A percentile compares a stretch with the other conserved stretches of the same genome.
Conservation (phyloP, 2,113 vertebrate genomes). For the Serinus canaria region DNA sequence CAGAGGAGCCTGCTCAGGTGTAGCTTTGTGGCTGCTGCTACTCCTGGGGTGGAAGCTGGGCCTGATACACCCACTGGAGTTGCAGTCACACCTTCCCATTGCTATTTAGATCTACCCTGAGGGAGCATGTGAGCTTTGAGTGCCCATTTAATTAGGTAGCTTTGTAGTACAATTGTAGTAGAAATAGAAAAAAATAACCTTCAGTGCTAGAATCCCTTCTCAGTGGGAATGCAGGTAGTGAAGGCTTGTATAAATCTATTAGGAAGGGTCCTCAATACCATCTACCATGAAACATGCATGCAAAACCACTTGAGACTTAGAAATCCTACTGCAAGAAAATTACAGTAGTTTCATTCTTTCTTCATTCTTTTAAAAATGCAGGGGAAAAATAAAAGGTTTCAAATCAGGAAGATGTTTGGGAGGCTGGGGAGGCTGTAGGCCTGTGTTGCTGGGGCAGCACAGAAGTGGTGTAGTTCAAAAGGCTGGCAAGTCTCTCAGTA, state of each 20-base stretch:
- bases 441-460: not conserved
- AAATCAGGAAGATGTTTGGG: not conserved
- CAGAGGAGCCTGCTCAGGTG: not conserved
- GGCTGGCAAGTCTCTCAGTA: not conserved
- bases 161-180: not conserved
- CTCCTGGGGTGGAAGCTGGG: not conserved
- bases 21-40: not conserved
- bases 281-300: not conserved
- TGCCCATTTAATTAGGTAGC: slow-evolving; percentile 37
- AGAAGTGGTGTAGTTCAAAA: not conserved
- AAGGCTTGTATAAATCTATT: not conserved
- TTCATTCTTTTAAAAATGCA: not conserved
- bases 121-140: not conserved
- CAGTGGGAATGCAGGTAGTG: not conserved
- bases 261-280: not conserved
- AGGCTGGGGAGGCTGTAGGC: not conserved
- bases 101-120: not conserved
- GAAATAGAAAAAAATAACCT: not conserved
- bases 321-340: not conserved
- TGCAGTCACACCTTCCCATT: not conserved
- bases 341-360: not conserved
- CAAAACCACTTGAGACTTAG: not conserved
- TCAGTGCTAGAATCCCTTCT: not conserved
- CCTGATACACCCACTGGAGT: not conserved
- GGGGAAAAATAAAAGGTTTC: not conserved